Conservation (phyloP, 2,113 vertebrate genomes). For the Chaetura pelagica region DNA sequence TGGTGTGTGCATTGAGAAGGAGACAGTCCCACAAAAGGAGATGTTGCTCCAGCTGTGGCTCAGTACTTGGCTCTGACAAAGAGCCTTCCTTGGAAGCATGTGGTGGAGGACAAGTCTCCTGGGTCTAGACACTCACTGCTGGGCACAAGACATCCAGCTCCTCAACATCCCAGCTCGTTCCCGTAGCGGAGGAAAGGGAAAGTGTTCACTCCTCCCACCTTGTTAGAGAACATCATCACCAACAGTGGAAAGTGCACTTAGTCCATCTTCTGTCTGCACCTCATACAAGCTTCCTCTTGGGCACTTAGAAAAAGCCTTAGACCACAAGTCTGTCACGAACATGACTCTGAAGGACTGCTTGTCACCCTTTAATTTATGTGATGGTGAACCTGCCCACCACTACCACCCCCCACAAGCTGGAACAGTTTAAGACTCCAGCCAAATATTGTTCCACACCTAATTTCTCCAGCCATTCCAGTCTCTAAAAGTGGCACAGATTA, state of each 20-base stretch:
- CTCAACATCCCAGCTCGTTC: background rate
- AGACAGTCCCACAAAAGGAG: background rate
- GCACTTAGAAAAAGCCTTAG: slow-evolving; percentile 12
- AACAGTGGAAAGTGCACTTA: slow-evolving; percentile 45
- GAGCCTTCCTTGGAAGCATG: background rate
- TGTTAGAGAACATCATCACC: accelerated
- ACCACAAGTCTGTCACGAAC: background rate
- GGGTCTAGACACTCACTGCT: background rate
- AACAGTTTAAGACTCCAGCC: background rate
- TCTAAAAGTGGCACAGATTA: background rate
- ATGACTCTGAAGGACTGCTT: background rate
- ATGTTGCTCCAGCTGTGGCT: background rate
- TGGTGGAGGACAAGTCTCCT: accelerated
- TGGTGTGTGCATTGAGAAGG: background rate
- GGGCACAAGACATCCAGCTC: background rate
- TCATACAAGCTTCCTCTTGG: background rate
- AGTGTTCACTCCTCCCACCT: background rate
- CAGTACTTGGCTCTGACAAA: background rate
- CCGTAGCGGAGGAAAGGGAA: background rate
- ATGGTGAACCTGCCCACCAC: background rate
- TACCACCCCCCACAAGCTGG: background rate
- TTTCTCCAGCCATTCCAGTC: background rate
- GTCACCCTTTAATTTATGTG: background rate
- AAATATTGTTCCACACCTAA: background rate
- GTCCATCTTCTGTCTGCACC: background rate